These are phyloP conservation scores for Emydoidea blandingii DNA, from an alignment of 2,797 vertebrate genomes.

Conservation along the genomic window DNA sequence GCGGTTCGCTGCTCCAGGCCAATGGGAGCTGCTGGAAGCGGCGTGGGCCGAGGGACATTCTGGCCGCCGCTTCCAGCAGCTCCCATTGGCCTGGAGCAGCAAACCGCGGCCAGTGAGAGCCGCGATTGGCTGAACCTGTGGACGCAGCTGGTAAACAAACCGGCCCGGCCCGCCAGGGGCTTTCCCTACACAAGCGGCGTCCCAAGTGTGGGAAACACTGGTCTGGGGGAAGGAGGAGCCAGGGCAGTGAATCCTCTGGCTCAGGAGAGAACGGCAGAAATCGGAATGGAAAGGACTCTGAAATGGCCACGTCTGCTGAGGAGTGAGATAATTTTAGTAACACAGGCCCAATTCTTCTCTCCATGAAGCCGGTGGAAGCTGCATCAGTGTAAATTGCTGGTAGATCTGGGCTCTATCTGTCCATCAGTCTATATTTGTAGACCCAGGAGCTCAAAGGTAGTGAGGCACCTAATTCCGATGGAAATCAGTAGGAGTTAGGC, in stretches of 20 bases:
- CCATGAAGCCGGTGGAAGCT: not conserved
- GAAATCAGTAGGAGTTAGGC: no score
- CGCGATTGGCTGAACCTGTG: no score
- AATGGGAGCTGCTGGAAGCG: no score
- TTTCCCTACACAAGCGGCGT: no score
- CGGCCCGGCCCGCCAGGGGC: no score
- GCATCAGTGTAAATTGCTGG: not conserved
- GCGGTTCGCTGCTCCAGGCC: no score
- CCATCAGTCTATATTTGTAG: not conserved
- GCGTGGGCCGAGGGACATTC: no score
- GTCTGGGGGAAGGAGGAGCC: fast-evolving
- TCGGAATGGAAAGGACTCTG: not conserved
- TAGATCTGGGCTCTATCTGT: not conserved
- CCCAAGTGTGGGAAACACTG: not conserved
- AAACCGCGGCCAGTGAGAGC: no score
- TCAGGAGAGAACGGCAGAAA: not conserved
- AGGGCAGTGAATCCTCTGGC: not conserved
- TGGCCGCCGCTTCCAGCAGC: no score
- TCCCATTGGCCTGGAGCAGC: no score
- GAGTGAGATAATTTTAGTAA: not conserved
- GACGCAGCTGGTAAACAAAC: no score
- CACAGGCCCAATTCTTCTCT: not conserved
- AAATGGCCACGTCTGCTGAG: not conserved
- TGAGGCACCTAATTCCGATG: not conserved
- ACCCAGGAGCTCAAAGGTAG: not conserved